Evolutionary conservation across 1,140 invertebrate species (phyloP).

Genomic region (Apis florea): DNA sequence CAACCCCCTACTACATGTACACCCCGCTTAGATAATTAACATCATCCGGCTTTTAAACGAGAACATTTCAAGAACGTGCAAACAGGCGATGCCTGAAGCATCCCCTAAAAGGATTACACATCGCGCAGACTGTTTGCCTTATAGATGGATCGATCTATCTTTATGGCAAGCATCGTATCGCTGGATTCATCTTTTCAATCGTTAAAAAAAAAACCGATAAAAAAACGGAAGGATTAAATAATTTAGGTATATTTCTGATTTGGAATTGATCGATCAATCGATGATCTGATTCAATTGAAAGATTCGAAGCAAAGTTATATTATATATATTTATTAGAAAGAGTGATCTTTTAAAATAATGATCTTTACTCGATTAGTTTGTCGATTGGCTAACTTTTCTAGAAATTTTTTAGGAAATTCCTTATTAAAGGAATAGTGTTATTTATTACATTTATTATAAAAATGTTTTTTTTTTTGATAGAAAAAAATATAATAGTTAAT

Average conservation of each 20-base stretch:
- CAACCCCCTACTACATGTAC: background rate
- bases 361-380: no score
- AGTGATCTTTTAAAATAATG: no score
- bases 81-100: conserved; percentile 13
- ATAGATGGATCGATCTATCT: conserved; percentile 25
- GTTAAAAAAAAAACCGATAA: background rate
- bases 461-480: no score
- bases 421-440: no score
- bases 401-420: no score
- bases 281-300: background rate
- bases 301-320: no score
- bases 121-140: conserved; percentile 19
- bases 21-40: background rate
- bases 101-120: conserved; percentile 18
- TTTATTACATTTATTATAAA: no score
- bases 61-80: conserved; percentile 19
- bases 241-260: background rate
- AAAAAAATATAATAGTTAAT: background rate
- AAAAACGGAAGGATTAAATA: background rate
- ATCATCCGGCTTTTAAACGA: conserved; percentile 19
- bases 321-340: no score
- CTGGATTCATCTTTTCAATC: background rate
- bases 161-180: conserved; percentile 8
- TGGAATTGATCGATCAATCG: background rate
- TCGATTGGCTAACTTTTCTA: no score